These are phyloP conservation scores for Papilio dardanus DNA, from an alignment of 1,140 invertebrate species.

Conservation along the genomic window DNA sequence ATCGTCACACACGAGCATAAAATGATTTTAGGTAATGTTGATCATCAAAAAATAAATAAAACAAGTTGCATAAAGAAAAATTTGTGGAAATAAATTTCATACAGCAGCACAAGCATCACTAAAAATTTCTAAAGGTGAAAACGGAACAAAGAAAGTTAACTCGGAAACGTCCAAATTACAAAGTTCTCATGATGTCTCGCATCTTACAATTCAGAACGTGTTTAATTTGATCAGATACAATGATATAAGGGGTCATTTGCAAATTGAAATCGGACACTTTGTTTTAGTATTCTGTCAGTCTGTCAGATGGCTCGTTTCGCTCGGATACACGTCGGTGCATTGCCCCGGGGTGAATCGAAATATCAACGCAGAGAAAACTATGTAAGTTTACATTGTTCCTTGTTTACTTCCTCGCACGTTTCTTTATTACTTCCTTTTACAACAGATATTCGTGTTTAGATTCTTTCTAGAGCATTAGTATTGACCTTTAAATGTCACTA, in stretches of 20 bases:
- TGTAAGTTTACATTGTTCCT: constrained; percentile 15
- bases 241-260: constrained; percentile 37
- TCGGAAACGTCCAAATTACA: constrained; percentile 13
- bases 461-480: constrained; percentile 9
- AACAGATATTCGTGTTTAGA: neutral
- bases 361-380: constrained; percentile 18
- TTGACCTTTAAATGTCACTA: neutral
- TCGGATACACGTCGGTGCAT: constrained; percentile 26
- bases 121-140: constrained; percentile 34
- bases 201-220: constrained; percentile 34
- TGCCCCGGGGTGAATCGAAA: constrained; percentile 26
- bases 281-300: constrained; percentile 33
- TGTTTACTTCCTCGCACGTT: constrained; percentile 1
- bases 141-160: constrained; percentile 30
- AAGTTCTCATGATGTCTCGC: constrained; percentile 21
- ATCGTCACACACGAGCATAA: no score
- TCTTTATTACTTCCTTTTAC: constrained; percentile 27
- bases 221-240: constrained; percentile 30
- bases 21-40: no score
- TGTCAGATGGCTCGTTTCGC: constrained; percentile 28
- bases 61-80: neutral
- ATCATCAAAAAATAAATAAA: neutral
- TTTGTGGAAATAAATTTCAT: neutral
- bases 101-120: neutral
- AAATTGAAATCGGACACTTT: constrained; percentile 36